A percentile compares a stretch with the other conserved stretches of the same genome.
phyloP scores from a whole-genome alignment of 2,888 invertebrate species.

The Melitaea athalia region DNA sequence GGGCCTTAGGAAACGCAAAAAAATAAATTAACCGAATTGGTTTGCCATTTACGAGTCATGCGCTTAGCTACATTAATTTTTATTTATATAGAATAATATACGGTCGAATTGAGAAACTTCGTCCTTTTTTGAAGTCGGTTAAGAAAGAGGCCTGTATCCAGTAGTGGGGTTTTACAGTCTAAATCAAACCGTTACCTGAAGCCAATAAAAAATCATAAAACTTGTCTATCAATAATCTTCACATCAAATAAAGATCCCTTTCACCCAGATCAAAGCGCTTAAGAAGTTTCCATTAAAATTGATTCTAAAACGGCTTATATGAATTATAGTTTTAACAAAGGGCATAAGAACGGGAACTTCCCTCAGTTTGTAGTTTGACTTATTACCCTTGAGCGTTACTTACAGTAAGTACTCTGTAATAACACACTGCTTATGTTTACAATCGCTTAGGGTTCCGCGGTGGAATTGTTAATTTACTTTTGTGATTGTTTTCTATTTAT shows the following conservation, averaged over 20 bases:
- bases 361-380: slow-evolving; percentile 7
- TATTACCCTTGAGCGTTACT: slow-evolving; percentile 3
- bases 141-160: no score
- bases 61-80: no score
- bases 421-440: background rate
- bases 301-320: slow-evolving; percentile 6
- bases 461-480: background rate
- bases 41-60: no score
- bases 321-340: slow-evolving; percentile 11
- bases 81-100: no score
- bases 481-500: background rate
- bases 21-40: no score
- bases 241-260: background rate
- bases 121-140: no score
- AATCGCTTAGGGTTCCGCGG: background rate
- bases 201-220: no score
- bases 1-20: no score
- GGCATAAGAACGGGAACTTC: slow-evolving; percentile 5
- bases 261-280: background rate
- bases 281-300: slow-evolving; percentile 3
- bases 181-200: no score
- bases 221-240: no score
- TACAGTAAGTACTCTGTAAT: background rate
- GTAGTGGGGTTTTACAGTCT: no score
- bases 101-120: no score